Evolutionary conservation across 2,888 invertebrate genomes (phyloP), one percentile per base, ranked within the genome.

Genomic region (Gastrophysa polygoni): DNA sequence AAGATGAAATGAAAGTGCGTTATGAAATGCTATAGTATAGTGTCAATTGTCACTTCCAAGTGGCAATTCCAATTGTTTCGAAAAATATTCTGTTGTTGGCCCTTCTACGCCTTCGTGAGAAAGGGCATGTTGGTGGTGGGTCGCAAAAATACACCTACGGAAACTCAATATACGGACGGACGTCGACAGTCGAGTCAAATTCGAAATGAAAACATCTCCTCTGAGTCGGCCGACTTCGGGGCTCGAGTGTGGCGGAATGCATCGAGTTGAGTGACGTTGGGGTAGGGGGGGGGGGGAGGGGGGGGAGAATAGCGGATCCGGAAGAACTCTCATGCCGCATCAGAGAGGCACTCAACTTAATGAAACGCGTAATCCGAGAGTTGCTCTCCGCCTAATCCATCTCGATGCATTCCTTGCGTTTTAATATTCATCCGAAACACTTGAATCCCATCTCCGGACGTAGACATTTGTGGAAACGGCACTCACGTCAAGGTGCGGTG

Each of bases 361-460:
- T 84, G 84, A 84, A 84, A 83, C 83, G 83, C 79, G 82, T 83
- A 83, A 84, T 83, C 83, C 82, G 76, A 80, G 78, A 80, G 78
- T 78, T 76, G 78, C 78, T 77, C 79, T 74, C 73, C 73, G 76
- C 77, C 80, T 81, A 80, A 80, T 80, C 81, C 80, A 81, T 80
- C 80, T 77, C 78, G 78, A 80, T 79, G 79, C 79, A 78, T 80
- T 79, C 78, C 80, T 78, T 78, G 72, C 78, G 78, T 81, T 80
- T 80, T 81, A 80, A 81, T 81, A 81, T 81, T 80, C 80, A 80
- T 79, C 76, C 73, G 72, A 77, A 77, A 77, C 77, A 77, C 76
- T 78, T 77, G 77, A 76, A 77, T 77, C 76, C 76, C 60, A 52
- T 57, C 62, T 59, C 59, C 43, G 38, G 43, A 72, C 73, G 70